Conservation (phyloP, 1,140 invertebrate species). For the Caenorhabditis tropicalis region DNA sequence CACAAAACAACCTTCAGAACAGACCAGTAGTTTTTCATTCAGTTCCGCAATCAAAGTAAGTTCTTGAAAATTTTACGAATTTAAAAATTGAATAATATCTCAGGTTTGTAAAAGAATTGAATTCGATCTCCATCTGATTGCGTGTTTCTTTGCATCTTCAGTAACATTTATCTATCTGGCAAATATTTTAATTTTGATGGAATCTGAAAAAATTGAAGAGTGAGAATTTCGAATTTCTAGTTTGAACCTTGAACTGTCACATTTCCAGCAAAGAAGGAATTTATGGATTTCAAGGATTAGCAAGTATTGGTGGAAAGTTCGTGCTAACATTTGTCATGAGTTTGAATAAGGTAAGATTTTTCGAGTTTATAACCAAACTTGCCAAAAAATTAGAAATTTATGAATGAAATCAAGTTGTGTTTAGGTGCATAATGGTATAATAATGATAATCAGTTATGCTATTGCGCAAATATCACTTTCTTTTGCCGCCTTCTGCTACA, state of each 20-base stretch:
- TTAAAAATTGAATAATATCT: not conserved
- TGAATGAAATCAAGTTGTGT: not conserved
- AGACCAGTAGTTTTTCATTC: conserved; percentile 1
- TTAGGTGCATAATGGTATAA: conserved; percentile 46
- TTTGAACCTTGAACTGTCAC: no score
- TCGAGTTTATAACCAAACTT: not conserved
- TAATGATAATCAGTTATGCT: conserved; percentile 44
- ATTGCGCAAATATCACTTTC: conserved; percentile 46
- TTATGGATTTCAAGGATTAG: conserved; percentile 48
- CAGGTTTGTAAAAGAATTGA: conserved; percentile 47
- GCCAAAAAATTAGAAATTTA: not conserved
- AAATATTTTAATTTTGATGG: conserved; percentile 48
- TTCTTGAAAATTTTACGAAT: not conserved
- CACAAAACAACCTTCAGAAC: conserved; percentile 8
- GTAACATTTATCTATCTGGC: conserved; percentile 43
- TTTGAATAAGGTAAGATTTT: not conserved
- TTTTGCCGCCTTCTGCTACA: conserved; percentile 45
- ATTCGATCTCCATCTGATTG: conserved; percentile 34
- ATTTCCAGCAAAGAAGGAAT: conserved; percentile 46
- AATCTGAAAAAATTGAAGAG: conserved; percentile 43
- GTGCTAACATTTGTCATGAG: conserved; percentile 46
- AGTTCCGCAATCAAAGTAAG: conserved; percentile 10
- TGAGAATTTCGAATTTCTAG: not conserved
- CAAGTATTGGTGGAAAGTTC: conserved; percentile 31
- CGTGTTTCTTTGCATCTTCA: conserved; percentile 40